Conservation (phyloP, 2,888 invertebrate genomes). For the Drosophila infuscata region DNA sequence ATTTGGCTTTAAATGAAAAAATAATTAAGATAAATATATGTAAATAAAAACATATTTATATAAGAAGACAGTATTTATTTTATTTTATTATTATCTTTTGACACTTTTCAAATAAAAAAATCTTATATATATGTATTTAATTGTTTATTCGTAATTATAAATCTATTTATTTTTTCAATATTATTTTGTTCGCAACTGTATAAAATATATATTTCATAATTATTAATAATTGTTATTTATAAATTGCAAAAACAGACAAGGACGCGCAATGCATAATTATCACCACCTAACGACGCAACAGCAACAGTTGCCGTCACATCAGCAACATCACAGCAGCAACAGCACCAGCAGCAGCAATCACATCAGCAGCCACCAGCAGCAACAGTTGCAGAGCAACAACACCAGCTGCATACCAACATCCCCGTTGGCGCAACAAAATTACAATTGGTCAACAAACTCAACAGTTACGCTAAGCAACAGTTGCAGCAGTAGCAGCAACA, state of each 20-base stretch:
- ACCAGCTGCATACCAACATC: slow-evolving; percentile 84
- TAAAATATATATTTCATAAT: neutral
- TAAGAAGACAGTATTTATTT: too few relatives aligned
- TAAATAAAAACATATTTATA: too few relatives aligned
- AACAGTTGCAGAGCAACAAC: slow-evolving; percentile 78
- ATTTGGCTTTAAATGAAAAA: too few relatives aligned
- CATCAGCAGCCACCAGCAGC: slow-evolving; percentile 76
- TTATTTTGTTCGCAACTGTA: neutral
- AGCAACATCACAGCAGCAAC: slow-evolving; percentile 52
- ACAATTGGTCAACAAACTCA: slow-evolving; percentile 82
- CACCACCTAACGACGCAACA: slow-evolving; percentile 71
- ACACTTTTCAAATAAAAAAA: too few relatives aligned
- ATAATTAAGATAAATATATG: too few relatives aligned
- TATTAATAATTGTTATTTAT: neutral
- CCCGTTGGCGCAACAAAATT: slow-evolving; percentile 84
- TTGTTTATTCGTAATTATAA: too few relatives aligned
- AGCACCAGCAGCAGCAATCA: slow-evolving; percentile 55
- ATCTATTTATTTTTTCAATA: neutral
- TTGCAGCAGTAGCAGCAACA: slow-evolving; percentile 23
- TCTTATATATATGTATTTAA: too few relatives aligned
- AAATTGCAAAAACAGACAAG: slow-evolving; percentile 84
- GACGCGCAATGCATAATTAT: slow-evolving; percentile 86
- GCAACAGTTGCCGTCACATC: slow-evolving; percentile 69
- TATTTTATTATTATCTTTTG: too few relatives aligned
- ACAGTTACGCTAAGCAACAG: slow-evolving; percentile 60